These are phyloP conservation scores for Pseudopodoces humilis DNA, from an alignment of 2,113 vertebrate genomes.

Conservation along the genomic window DNA sequence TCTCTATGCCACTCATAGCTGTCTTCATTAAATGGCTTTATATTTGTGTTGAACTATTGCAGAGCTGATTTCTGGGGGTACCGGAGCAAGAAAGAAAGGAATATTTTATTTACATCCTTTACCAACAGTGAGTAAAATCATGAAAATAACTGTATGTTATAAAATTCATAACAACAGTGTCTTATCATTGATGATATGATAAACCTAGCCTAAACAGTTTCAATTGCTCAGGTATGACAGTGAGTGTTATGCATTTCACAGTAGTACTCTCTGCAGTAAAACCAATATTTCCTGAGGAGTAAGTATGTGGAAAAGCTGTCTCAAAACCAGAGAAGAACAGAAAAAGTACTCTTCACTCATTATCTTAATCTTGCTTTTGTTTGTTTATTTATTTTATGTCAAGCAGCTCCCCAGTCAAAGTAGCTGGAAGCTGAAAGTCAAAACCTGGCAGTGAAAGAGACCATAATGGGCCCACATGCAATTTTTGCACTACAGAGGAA, in stretches of 20 bases:
- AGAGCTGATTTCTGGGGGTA: neutral
- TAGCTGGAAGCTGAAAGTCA: constrained; percentile 21
- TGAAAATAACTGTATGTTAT: neutral
- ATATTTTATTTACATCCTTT: neutral
- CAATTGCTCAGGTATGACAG: neutral
- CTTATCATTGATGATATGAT: neutral
- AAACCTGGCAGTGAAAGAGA: neutral
- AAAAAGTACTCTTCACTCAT: neutral
- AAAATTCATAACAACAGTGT: neutral
- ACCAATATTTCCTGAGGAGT: neutral
- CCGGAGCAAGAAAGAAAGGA: neutral
- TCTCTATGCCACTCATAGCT: neutral
- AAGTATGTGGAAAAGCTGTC: neutral
- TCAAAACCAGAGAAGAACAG: neutral
- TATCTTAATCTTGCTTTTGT: neutral
- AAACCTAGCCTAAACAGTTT: neutral
- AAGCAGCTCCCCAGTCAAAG: neutral
- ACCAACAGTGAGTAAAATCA: neutral
- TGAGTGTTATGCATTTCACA: neutral
- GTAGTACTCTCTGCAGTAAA: neutral
- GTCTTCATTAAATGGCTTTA: neutral
- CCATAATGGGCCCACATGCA: neutral
- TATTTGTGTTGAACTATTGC: neutral
- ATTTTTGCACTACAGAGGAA: neutral
- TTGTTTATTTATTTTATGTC: constrained; percentile 12